These are phyloP conservation scores for Macquaria australasica DNA, from an alignment of 2,113 vertebrate species.

Conservation along the genomic window DNA sequence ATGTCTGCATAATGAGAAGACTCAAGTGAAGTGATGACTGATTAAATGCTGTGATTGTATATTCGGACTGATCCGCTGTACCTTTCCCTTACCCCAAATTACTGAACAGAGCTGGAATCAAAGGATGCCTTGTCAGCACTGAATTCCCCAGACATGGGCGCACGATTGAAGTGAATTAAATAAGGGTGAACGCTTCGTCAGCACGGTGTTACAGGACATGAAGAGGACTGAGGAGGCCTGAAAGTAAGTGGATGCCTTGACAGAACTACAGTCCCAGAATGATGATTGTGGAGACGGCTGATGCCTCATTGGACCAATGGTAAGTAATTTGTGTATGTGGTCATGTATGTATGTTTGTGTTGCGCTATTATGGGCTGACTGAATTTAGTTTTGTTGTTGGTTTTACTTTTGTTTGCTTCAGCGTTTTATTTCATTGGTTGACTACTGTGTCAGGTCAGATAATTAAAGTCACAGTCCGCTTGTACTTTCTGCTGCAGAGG, in stretches of 20 bases:
- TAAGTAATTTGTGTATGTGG: slow-evolving; percentile 34
- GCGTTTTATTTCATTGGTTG: slow-evolving; percentile 2
- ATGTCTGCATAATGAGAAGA: slow-evolving; percentile 58
- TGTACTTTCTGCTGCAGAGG: slow-evolving; percentile 40
- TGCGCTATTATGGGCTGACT: background rate
- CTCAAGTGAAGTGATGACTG: slow-evolving; percentile 63
- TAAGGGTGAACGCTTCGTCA: slow-evolving; percentile 64
- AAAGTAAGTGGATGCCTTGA: slow-evolving; percentile 61
- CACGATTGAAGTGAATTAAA: slow-evolving; percentile 64
- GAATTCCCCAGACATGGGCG: slow-evolving; percentile 71
- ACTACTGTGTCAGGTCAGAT: slow-evolving; percentile 15
- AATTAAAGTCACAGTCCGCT: slow-evolving; percentile 18
- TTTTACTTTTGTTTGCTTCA: slow-evolving; percentile 9
- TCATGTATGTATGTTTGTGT: background rate
- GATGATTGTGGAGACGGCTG: slow-evolving; percentile 48
- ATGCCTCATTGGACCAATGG: slow-evolving; percentile 45
- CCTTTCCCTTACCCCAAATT: slow-evolving; percentile 55
- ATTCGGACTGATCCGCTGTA: slow-evolving; percentile 52
- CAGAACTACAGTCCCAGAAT: slow-evolving; percentile 43
- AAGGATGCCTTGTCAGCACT: slow-evolving; percentile 78
- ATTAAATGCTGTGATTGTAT: slow-evolving; percentile 51
- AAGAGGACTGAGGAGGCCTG: slow-evolving; percentile 51
- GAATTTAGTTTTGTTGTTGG: background rate
- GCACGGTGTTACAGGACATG: slow-evolving; percentile 59
- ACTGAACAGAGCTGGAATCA: slow-evolving; percentile 79